These are phyloP conservation scores for Apotomis capreana DNA, from an alignment of 2,888 invertebrate species.

Conservation along the genomic window DNA sequence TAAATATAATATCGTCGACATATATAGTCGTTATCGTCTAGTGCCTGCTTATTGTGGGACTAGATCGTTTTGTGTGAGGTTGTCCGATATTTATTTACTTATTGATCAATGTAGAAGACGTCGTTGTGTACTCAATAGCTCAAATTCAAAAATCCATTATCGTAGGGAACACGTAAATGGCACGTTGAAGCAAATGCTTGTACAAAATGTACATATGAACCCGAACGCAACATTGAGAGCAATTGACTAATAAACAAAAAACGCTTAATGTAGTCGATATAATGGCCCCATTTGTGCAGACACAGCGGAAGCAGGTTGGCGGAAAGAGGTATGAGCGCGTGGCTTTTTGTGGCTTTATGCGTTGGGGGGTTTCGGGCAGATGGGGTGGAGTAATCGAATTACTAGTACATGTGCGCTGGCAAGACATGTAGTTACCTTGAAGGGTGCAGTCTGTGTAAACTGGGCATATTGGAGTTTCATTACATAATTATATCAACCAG, in stretches of 20 bases:
- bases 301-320: slow-evolving; percentile 72
- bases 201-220: no score
- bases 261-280: slow-evolving; percentile 37
- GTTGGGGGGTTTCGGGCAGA: slow-evolving; percentile 68
- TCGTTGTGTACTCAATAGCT: no score
- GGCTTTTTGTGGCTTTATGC: slow-evolving; percentile 64
- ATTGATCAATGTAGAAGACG: no score
- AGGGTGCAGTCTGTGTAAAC: slow-evolving; percentile 27
- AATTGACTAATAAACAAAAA: slow-evolving; percentile 24
- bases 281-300: slow-evolving; percentile 43
- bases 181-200: neutral
- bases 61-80: no score
- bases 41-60: no score
- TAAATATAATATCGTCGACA: no score
- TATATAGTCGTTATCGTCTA: no score
- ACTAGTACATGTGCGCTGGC: slow-evolving; percentile 46
- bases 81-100: no score
- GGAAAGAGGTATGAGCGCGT: slow-evolving; percentile 67
- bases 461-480: no score
- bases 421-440: slow-evolving; percentile 45
- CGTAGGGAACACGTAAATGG: no score
- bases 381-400: slow-evolving; percentile 64
- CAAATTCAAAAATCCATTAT: no score
- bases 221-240: neutral
- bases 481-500: neutral